phyloP scores from a whole-genome alignment of 2,113 vertebrate species.

The Tetraodon nigroviridis region DNA sequence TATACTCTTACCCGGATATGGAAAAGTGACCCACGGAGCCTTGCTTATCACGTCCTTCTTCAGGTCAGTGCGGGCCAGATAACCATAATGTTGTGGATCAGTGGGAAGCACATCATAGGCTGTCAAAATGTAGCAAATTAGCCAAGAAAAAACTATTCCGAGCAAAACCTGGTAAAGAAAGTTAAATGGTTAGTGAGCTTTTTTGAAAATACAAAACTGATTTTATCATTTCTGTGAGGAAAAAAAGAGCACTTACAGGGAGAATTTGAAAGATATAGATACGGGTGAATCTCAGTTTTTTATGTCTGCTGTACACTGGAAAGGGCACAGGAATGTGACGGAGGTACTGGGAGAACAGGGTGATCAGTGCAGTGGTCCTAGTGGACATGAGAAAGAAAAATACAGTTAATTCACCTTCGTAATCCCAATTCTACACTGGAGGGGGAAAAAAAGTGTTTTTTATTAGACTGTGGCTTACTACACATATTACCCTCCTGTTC shows the following conservation, averaged over 20 bases:
- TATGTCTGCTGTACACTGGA: constrained; percentile 75
- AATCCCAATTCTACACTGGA: no score
- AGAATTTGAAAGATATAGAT: constrained; percentile 90
- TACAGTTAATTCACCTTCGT: neutral
- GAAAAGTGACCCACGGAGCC: constrained; percentile 89
- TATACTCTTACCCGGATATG: constrained; percentile 84
- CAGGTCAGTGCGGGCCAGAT: constrained; percentile 85
- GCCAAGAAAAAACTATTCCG: constrained; percentile 87
- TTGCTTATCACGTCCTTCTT: constrained; percentile 76
- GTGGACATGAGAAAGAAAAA: constrained; percentile 43
- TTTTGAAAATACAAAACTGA: neutral
- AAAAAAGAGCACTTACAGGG: constrained; percentile 74
- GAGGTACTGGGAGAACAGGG: constrained; percentile 95
- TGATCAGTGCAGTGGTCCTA: constrained; percentile 87
- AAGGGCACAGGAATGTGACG: constrained; percentile 79
- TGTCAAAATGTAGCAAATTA: constrained; percentile 85
- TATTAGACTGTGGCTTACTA: no score
- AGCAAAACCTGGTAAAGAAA: constrained; percentile 81
- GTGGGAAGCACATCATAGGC: constrained; percentile 75
- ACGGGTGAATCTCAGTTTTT: constrained; percentile 74
- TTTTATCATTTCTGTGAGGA: neutral
- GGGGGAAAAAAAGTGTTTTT: no score
- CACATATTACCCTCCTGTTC: no score
- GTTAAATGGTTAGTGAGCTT: neutral
- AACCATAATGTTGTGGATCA: constrained; percentile 76